Conservation (phyloP, 2,888 invertebrate genomes). For the Acrobasis consociella region DNA sequence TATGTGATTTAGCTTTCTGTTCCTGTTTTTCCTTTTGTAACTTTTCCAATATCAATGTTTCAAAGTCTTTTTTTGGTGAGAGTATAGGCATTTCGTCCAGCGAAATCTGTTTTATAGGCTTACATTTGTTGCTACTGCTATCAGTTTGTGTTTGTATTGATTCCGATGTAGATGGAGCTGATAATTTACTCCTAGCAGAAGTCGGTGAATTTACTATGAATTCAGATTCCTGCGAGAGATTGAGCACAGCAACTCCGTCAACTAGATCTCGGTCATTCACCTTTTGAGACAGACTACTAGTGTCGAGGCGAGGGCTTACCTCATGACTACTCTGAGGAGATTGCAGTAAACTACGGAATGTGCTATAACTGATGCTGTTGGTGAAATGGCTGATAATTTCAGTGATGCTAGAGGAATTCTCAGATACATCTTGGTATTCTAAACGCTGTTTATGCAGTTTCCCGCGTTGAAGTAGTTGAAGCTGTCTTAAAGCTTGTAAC, state of each 20-base stretch:
- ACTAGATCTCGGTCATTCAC: constrained; percentile 62
- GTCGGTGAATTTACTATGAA: constrained; percentile 53
- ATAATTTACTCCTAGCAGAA: constrained; percentile 53
- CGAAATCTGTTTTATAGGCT: constrained; percentile 63
- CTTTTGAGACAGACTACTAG: constrained; percentile 45
- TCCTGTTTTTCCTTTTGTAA: constrained; percentile 63
- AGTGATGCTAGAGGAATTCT: constrained; percentile 61
- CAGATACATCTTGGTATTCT: constrained; percentile 60
- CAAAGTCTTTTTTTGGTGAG: constrained; percentile 82
- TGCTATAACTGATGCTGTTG: constrained; percentile 70
- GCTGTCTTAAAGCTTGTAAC: constrained; percentile 65
- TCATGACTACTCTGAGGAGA: constrained; percentile 51
- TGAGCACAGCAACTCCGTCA: constrained; percentile 72
- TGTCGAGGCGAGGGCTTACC: constrained; percentile 42
- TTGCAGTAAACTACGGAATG: constrained; percentile 68
- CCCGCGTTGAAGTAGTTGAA: constrained; percentile 71
- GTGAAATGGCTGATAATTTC: constrained; percentile 75
- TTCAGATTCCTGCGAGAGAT: constrained; percentile 72
- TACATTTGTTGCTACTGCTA: constrained; percentile 38
- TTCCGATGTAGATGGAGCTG: constrained; percentile 36
- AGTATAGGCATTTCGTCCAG: constrained; percentile 70
- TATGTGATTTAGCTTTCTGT: constrained; percentile 37
- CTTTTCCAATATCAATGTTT: constrained; percentile 82
- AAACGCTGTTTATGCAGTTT: constrained; percentile 71
- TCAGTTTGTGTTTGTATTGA: constrained; percentile 25